These are phyloP conservation scores for Enteromius viviparus DNA, from an alignment of 2,797 vertebrate species.

Conservation along the genomic window DNA sequence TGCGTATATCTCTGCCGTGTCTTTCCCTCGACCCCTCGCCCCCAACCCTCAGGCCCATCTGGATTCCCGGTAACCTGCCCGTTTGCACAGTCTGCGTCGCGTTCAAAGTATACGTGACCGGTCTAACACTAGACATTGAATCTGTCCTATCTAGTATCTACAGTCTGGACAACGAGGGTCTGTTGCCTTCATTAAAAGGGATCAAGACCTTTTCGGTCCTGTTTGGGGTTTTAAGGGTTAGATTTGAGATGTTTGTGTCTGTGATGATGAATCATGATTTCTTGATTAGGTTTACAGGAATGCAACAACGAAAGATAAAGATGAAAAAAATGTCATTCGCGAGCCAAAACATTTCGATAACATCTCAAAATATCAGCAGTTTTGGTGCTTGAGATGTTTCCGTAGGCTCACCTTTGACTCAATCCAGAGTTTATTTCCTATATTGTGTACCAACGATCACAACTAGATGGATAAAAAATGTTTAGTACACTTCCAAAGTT, in stretches of 20 bases:
- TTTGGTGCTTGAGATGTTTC: conserved; percentile 56
- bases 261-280: conserved; percentile 33
- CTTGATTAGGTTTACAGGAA: conserved; percentile 26
- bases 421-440: conserved; percentile 20
- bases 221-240: conserved; percentile 43
- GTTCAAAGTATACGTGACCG: conserved; percentile 40
- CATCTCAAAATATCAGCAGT: conserved; percentile 6
- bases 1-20: conserved; percentile 68
- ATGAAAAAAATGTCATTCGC: neutral
- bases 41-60: conserved; percentile 70
- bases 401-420: neutral
- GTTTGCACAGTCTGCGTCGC: conserved; percentile 40
- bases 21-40: conserved; percentile 62
- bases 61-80: conserved; percentile 71
- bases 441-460: neutral
- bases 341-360: conserved; percentile 12
- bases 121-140: conserved; percentile 54
- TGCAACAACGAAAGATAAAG: conserved; percentile 18
- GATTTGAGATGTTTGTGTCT: conserved; percentile 34
- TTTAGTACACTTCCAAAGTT: neutral
- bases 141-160: conserved; percentile 61
- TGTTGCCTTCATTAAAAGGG: conserved; percentile 53
- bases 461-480: neutral
- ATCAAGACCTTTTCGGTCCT: conserved; percentile 39
- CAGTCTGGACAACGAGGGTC: conserved; percentile 49